A percentile compares a stretch with the other conserved stretches of the same genome.
These are phyloP conservation scores for Andinoacara biseriatus DNA, from an alignment of 2,113 vertebrate species.

Conservation along the genomic window DNA sequence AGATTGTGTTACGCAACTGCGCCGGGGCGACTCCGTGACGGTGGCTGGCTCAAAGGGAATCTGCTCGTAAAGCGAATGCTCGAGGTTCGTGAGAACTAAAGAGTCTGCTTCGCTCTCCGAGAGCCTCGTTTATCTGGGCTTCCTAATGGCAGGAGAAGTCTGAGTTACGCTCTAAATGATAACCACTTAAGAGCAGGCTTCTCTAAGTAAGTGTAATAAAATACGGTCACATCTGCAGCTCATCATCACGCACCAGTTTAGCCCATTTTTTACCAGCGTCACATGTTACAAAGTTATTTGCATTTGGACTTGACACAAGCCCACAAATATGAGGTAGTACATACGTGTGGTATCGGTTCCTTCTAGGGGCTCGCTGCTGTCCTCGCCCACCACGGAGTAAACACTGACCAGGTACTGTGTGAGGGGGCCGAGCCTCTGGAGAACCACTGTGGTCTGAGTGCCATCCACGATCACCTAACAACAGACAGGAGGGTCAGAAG, in stretches of 20 bases:
- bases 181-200: not conserved
- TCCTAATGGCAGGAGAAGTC: not conserved
- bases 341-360: slow-evolving; percentile 92
- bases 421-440: slow-evolving; percentile 87
- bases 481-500: slow-evolving; percentile 8
- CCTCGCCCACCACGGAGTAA: slow-evolving; percentile 90
- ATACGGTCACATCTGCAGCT: not conserved
- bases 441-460: slow-evolving; percentile 85
- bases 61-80: not conserved
- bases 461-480: slow-evolving; percentile 90
- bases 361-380: slow-evolving; percentile 90
- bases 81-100: not conserved
- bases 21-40: not conserved
- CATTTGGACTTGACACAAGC: not conserved
- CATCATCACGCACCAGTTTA: not conserved
- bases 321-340: slow-evolving; percentile 57
- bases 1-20: not conserved
- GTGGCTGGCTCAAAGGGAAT: slow-evolving; percentile 12
- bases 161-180: not conserved
- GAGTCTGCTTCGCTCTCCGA: not conserved
- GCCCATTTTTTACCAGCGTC: not conserved
- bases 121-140: not conserved
- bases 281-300: slow-evolving; percentile 1
- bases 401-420: slow-evolving; percentile 92
- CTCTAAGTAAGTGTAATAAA: not conserved